Evolutionary conservation across 2,888 invertebrate species (phyloP).

Genomic region (Anoplius nigerrimus): DNA sequence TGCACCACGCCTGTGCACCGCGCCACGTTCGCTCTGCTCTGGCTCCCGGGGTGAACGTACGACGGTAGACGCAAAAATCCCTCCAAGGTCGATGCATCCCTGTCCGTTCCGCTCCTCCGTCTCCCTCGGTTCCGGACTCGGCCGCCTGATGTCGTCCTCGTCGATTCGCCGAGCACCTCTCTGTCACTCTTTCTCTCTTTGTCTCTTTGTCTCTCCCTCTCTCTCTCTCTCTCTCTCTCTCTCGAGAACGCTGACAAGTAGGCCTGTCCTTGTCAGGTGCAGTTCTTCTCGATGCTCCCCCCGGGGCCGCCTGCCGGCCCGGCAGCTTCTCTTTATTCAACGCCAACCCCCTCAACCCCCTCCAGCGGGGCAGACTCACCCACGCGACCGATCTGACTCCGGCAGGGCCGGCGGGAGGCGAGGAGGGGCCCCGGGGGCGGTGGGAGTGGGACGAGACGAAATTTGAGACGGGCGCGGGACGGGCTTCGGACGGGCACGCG

Average conservation of each 20-base stretch:
- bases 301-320: not conserved
- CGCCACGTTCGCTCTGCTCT: constrained; percentile 31
- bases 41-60: constrained; percentile 70
- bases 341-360: constrained; percentile 33
- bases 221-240: constrained; percentile 42
- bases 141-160: constrained; percentile 35
- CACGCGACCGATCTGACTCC: constrained; percentile 60
- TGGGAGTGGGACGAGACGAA: too few relatives aligned
- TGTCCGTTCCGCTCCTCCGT: constrained; percentile 46
- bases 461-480: too few relatives aligned
- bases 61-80: constrained; percentile 74
- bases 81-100: constrained; percentile 74
- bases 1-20: constrained; percentile 15
- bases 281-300: too few relatives aligned
- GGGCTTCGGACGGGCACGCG: too few relatives aligned
- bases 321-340: constrained; percentile 18
- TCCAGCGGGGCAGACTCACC: constrained; percentile 54
- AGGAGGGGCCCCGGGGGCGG: not conserved
- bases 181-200: too few relatives aligned
- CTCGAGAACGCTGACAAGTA: too few relatives aligned
- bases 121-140: constrained; percentile 39
- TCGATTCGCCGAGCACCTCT: too few relatives aligned
- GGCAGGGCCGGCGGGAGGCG: constrained; percentile 30
- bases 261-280: too few relatives aligned
- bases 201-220: not conserved